Evolutionary conservation across 2,113 vertebrate species (phyloP).

Genomic region (Oenanthe oenanthe): DNA sequence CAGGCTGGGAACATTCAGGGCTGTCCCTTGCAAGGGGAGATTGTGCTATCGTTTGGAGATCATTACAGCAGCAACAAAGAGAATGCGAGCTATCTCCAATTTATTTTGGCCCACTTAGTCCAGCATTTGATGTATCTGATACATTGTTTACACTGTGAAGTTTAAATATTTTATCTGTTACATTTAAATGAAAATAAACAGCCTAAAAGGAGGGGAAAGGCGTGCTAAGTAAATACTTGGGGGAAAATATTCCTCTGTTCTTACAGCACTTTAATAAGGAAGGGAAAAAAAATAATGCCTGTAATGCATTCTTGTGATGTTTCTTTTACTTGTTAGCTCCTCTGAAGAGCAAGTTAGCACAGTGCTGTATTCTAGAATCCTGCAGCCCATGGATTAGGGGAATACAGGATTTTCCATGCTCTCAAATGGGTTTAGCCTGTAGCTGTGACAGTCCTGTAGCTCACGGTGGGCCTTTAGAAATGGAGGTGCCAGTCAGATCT

Average conservation of each 20-base stretch:
- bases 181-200: slow-evolving; percentile 37
- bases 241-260: not conserved
- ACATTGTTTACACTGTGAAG: not conserved
- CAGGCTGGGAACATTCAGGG: not conserved
- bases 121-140: slow-evolving; percentile 5
- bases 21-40: not conserved
- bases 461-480: not conserved
- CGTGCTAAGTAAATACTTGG: not conserved
- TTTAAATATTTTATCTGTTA: slow-evolving; percentile 39
- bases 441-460: not conserved
- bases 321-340: not conserved
- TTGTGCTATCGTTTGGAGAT: not conserved
- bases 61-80: not conserved
- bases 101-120: slow-evolving; percentile 31
- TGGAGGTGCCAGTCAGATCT: accelerated
- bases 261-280: not conserved
- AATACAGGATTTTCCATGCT: not conserved
- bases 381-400: not conserved
- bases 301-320: not conserved
- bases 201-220: not conserved
- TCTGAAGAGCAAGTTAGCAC: not conserved
- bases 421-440: not conserved
- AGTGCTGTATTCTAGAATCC: not conserved
- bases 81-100: not conserved
- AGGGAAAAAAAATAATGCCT: not conserved